Evolutionary conservation across 1,140 invertebrate genomes (phyloP), one percentile per base, ranked within the genome.

Genomic region (Drosophila sucinea): DNA sequence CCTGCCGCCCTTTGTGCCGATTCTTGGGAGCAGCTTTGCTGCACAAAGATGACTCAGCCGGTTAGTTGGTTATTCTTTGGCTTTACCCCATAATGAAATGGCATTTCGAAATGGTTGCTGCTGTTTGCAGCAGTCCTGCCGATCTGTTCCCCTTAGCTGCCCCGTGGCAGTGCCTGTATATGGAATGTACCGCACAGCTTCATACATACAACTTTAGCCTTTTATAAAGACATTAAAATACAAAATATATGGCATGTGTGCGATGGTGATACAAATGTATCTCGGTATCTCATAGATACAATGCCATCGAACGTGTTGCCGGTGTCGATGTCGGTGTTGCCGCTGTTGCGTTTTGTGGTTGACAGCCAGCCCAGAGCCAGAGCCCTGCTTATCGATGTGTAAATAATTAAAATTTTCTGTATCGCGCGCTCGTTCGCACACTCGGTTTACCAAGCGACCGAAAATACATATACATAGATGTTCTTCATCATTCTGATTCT

Each of bases 171-270:
- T 61, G 66, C n/a, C 60, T 41, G 67, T 44, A 67, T 72, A 68
- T 82, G 60, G 89, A 87, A 89, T 84, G 83, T 89, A 87, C 84
- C 83, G 79, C 73, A 76, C 61, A 64, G 83, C 73, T 74, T 73
- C 84, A 84, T 51, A 51, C 44, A 6, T 1, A n/a, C 41, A 51
- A 51, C 44, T 51, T 51, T 8, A 27, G 44, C 85, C 83, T 87
- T 89, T 87, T 87, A 87, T 87, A 87, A 87, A 87, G 84, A 87
- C 84, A 87, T 87, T 90, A 87, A 87, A 58, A 87, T 75, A 70
- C 85, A 66, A 89, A 83, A 87, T 87, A 84, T 89, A 87, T 87
- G 84, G 85, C 77, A 87, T 87, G 80, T 87, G 80, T 81, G 23
- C 23, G 84, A 90, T 89, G 84, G 77, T 84, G 84, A 90, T 87